phyloP scores from a whole-genome alignment of 2,888 invertebrate species.

The Mimachlamys varia region DNA sequence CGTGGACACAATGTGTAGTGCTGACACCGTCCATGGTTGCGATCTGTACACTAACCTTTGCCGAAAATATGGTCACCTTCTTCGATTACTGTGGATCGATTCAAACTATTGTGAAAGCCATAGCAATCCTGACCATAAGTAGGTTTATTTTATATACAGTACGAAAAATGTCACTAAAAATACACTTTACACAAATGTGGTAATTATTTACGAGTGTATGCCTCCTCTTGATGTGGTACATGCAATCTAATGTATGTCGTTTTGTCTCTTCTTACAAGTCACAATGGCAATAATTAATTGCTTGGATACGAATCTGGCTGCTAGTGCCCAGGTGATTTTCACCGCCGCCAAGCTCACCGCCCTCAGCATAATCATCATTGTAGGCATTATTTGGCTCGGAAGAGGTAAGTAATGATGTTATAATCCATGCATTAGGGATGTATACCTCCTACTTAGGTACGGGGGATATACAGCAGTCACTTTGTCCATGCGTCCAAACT shows the following conservation, averaged over 20 bases:
- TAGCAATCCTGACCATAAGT: constrained; percentile 67
- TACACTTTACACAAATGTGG: too few relatives aligned
- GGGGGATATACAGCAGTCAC: too few relatives aligned
- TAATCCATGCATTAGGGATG: too few relatives aligned
- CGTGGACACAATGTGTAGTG: constrained; percentile 82
- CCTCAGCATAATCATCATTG: constrained; percentile 93
- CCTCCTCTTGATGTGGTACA: too few relatives aligned
- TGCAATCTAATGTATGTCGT: too few relatives aligned
- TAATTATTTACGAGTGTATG: too few relatives aligned
- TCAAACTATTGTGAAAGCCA: constrained; percentile 63
- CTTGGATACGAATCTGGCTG: constrained; percentile 96
- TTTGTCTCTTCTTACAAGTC: constrained; percentile 83
- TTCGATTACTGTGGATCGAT: constrained; percentile 74
- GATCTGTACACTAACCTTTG: constrained; percentile 82
- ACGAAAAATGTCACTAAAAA: too few relatives aligned
- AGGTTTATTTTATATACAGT: constrained; percentile 48
- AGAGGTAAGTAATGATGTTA: constrained; percentile 85
- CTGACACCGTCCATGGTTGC: constrained; percentile 79
- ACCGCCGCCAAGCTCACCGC: constrained; percentile 96
- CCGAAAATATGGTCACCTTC: constrained; percentile 71
- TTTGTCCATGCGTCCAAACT: too few relatives aligned
- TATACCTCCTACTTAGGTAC: too few relatives aligned
- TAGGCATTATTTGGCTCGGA: constrained; percentile 93
- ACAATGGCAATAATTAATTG: constrained; percentile 96
- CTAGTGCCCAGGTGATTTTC: constrained; percentile 96